Conservation (phyloP, 2,797 vertebrate genomes). For the Nannoperca australis region DNA sequence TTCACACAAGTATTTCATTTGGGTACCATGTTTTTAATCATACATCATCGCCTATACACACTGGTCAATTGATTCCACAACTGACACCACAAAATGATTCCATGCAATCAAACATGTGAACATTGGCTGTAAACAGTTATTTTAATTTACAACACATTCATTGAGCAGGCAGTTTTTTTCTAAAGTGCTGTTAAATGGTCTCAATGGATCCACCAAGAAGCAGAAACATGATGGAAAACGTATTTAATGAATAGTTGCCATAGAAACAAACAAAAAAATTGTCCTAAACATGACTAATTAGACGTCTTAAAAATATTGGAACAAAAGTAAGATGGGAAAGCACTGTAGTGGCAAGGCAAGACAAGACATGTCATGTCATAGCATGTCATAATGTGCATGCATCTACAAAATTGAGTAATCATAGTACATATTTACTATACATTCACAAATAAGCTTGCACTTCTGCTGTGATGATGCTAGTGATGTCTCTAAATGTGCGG, state of each 20-base stretch:
- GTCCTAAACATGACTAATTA: constrained; percentile 21
- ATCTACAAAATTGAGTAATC: background rate
- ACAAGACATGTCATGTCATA: background rate
- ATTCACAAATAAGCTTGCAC: constrained; percentile 4
- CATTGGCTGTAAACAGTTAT: background rate
- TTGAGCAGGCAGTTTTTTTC: background rate
- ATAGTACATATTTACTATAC: background rate
- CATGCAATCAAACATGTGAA: constrained; percentile 2
- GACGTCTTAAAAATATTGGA: background rate
- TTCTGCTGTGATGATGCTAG: constrained; percentile 38
- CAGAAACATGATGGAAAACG: constrained; percentile 8
- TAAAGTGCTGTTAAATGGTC: background rate
- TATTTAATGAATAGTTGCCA: constrained; percentile 52
- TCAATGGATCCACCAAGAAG: background rate
- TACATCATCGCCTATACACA: background rate
- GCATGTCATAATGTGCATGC: background rate
- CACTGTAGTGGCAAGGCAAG: background rate
- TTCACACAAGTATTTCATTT: background rate
- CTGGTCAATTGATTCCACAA: background rate
- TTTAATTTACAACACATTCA: constrained; percentile 2
- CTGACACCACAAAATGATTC: background rate
- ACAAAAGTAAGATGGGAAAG: background rate
- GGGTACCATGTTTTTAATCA: constrained; percentile 10
- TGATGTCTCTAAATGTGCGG: constrained; percentile 12
- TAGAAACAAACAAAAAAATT: constrained; percentile 45